phyloP scores from a whole-genome alignment of 2,888 invertebrate genomes.

The Drosophila nigricruria region DNA sequence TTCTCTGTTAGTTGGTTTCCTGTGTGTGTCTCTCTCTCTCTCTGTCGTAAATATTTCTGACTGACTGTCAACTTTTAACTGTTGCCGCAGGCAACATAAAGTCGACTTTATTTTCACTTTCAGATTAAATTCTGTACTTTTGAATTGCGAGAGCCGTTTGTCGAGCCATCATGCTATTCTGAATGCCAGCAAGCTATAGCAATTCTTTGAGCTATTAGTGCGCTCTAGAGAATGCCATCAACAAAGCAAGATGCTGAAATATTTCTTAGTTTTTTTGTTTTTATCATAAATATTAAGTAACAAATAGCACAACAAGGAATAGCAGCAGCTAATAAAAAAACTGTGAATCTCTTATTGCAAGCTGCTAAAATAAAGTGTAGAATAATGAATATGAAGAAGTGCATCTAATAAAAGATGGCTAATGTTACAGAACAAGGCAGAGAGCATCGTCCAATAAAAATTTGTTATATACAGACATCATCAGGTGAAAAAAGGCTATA shows the following conservation, averaged over 20 bases:
- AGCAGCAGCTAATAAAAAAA: slow-evolving; percentile 34
- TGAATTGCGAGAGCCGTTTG: slow-evolving; percentile 9
- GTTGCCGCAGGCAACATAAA: slow-evolving; percentile 14
- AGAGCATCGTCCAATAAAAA: not conserved
- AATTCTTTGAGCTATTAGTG: slow-evolving; percentile 60
- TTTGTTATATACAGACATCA: not conserved
- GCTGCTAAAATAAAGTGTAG: slow-evolving; percentile 9
- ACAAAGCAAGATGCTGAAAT: slow-evolving; percentile 48
- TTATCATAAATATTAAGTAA: slow-evolving; percentile 71
- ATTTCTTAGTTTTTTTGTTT: slow-evolving; percentile 38
- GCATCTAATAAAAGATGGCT: not conserved
- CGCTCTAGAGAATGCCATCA: slow-evolving; percentile 41
- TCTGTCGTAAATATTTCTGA: slow-evolving; percentile 27
- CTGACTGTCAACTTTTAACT: slow-evolving; percentile 33
- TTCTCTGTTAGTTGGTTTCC: slow-evolving; percentile 26
- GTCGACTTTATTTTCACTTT: slow-evolving; percentile 31
- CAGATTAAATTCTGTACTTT: slow-evolving; percentile 51
- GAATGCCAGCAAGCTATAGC: slow-evolving; percentile 24
- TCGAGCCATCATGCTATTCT: slow-evolving; percentile 12
- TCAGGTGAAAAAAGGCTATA: too few species aligned
- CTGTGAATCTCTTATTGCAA: slow-evolving; percentile 50
- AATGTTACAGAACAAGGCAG: not conserved
- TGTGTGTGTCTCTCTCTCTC: slow-evolving; percentile 9
- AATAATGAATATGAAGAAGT: slow-evolving; percentile 17
- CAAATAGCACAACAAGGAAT: slow-evolving; percentile 54